A percentile compares a stretch with the other conserved stretches of the same genome.
phyloP scores from a whole-genome alignment of 2,797 vertebrate genomes.

The Eremophila alpestris region DNA sequence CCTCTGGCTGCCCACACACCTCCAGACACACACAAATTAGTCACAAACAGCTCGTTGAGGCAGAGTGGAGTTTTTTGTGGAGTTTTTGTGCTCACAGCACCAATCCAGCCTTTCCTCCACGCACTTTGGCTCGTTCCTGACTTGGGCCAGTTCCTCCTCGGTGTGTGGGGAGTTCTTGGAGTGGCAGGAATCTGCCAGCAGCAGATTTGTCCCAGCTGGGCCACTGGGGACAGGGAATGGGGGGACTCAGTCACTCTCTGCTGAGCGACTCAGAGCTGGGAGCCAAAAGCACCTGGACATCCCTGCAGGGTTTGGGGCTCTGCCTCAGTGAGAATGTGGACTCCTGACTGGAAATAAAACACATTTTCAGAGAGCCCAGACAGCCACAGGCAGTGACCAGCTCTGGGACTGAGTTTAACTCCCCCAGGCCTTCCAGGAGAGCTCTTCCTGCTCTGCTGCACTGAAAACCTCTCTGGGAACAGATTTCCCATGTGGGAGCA shows the following conservation, averaged over 20 bases:
- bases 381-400: background rate
- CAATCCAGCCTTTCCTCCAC: rapidly evolving
- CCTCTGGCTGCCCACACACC: constrained; percentile 20
- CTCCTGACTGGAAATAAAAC: background rate
- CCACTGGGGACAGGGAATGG: background rate
- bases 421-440: background rate
- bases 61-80: no score
- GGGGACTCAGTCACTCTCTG: background rate
- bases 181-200: background rate
- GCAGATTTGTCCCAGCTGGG: background rate
- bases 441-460: background rate
- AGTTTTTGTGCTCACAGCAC: background rate
- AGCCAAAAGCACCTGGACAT: background rate
- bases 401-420: background rate
- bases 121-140: rapidly evolving
- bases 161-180: rapidly evolving
- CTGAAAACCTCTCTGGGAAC: background rate
- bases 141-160: background rate
- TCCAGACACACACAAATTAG: background rate
- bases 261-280: background rate
- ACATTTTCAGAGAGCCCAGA: background rate
- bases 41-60: background rate
- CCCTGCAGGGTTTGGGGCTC: background rate
- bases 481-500: background rate
- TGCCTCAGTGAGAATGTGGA: background rate